phyloP scores from a whole-genome alignment of 2,113 vertebrate species.

The Catharus bicknelli region DNA sequence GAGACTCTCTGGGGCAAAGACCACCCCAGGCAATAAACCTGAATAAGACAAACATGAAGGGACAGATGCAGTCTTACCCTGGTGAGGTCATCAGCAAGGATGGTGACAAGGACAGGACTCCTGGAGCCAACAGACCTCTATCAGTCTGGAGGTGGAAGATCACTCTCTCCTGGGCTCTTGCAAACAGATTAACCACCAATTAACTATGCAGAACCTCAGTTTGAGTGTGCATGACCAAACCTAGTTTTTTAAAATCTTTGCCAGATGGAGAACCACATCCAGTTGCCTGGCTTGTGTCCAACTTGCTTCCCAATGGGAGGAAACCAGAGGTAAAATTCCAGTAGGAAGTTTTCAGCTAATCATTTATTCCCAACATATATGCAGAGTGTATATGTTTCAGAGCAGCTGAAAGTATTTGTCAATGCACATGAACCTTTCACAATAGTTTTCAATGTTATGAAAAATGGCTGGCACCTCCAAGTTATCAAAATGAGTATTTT shows the following conservation, averaged over 20 bases:
- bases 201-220: background rate
- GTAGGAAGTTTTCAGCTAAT: background rate
- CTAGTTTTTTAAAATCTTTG: background rate
- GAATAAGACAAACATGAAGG: background rate
- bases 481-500: background rate
- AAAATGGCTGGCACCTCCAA: background rate
- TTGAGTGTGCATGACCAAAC: background rate
- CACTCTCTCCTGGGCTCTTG: background rate
- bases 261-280: background rate
- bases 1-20: background rate
- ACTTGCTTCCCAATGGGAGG: background rate
- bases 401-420: background rate
- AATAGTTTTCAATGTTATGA: background rate
- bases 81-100: background rate
- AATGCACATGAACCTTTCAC: background rate
- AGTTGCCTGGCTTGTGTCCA: background rate
- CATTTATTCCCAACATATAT: background rate
- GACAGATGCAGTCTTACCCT: background rate
- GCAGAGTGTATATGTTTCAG: background rate
- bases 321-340: background rate
- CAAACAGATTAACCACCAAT: background rate
- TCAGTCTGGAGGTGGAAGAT: background rate
- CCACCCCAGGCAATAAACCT: rapidly evolving
- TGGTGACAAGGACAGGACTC: background rate
- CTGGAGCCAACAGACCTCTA: background rate